Conservation (phyloP, 2,797 vertebrate species). For the Heterohyrax brucei region DNA sequence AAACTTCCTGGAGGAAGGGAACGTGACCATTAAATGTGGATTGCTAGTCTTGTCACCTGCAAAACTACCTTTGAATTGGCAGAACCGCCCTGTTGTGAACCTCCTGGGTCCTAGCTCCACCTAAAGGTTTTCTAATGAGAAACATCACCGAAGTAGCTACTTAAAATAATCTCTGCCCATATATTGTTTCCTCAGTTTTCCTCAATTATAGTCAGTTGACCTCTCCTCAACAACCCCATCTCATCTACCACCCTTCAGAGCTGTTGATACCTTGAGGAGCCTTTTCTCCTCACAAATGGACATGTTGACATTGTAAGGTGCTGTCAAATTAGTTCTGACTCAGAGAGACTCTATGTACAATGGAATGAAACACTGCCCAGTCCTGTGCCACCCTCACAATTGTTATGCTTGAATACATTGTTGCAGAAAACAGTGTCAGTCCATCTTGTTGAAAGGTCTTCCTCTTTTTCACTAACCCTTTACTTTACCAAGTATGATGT, state of each 20-base stretch:
- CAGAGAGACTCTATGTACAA: too few species aligned
- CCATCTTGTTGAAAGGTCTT: too few species aligned
- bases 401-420: too few species aligned
- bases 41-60: not conserved
- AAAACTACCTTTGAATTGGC: not conserved
- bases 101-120: not conserved
- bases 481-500: too few species aligned
- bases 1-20: not conserved
- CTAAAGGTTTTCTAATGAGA: not conserved
- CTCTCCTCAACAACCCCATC: slow-evolving; percentile 38
- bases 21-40: not conserved
- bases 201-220: not conserved
- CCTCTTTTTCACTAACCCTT: too few species aligned
- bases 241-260: not conserved
- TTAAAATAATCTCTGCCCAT: slow-evolving; percentile 22
- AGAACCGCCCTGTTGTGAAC: slow-evolving; percentile 5
- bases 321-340: too few species aligned
- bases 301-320: too few species aligned
- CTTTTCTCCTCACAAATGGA: not conserved
- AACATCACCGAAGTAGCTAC: not conserved
- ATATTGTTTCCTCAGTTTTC: not conserved
- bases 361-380: too few species aligned
- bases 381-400: too few species aligned
- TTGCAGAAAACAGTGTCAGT: too few species aligned
- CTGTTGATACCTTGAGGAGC: not conserved